These are phyloP conservation scores for Notamacropus eugenii DNA, from an alignment of 2,797 vertebrate genomes.

Conservation along the genomic window DNA sequence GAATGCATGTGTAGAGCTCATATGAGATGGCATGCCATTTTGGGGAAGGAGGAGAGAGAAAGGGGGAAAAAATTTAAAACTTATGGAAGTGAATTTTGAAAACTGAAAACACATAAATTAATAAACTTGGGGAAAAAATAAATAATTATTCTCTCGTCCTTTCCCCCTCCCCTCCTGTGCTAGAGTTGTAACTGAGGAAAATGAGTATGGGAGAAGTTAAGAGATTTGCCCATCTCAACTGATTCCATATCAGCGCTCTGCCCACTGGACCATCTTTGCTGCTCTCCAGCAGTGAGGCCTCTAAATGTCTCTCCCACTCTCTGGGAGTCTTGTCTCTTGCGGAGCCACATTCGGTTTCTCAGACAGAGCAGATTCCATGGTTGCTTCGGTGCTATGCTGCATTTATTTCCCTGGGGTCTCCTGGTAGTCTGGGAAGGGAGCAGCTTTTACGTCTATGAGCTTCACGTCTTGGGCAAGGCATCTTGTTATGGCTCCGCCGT, in stretches of 20 bases:
- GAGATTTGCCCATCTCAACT: neutral
- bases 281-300: neutral
- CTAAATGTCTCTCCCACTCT: neutral
- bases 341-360: neutral
- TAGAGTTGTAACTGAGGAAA: neutral
- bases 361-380: neutral
- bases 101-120: too few relatives aligned
- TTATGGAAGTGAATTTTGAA: too few relatives aligned
- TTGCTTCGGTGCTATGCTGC: neutral
- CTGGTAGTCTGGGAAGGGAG: constrained; percentile 2
- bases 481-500: neutral
- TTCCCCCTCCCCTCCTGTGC: neutral
- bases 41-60: too few relatives aligned
- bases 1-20: too few relatives aligned
- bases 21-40: too few relatives aligned
- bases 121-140: too few relatives aligned
- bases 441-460: neutral
- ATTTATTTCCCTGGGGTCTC: neutral
- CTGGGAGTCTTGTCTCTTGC: neutral
- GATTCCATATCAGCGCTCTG: neutral
- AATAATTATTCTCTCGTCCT: neutral
- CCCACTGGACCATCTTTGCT: neutral
- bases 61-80: too few relatives aligned
- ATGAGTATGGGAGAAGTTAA: neutral
- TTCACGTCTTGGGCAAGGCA: neutral